Conservation (phyloP, 2,797 vertebrate genomes). For the Jordanella pulchra region DNA sequence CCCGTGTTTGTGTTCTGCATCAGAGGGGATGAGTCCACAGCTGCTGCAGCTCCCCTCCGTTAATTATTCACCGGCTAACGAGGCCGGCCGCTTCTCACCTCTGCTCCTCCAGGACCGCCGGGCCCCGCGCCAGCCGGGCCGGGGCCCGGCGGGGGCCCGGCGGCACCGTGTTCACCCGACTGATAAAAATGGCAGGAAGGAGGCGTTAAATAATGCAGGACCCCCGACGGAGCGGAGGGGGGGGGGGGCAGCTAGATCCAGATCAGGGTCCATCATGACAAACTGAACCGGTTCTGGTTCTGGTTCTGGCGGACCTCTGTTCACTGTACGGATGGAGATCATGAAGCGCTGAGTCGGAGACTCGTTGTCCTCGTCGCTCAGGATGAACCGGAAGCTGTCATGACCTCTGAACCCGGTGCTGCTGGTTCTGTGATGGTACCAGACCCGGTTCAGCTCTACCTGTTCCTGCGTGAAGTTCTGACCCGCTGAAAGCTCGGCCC, state of each 20-base stretch:
- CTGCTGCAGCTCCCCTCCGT: conserved; percentile 62
- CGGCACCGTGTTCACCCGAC: conserved; percentile 66
- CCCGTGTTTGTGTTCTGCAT: conserved; percentile 1
- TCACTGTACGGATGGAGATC: conserved; percentile 65
- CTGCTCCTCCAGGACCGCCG: conserved; percentile 66
- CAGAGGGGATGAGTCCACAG: conserved; percentile 53
- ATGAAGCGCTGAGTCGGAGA: conserved; percentile 67
- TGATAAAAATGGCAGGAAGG: conserved; percentile 59
- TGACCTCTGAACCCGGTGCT: conserved; percentile 63
- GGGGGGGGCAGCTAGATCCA: neutral
- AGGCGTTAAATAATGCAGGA: conserved; percentile 72
- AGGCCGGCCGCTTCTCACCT: conserved; percentile 68
- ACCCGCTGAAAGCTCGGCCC: conserved; percentile 64
- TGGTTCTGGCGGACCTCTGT: conserved; percentile 66
- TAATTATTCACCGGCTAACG: conserved; percentile 76
- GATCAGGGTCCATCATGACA: no score
- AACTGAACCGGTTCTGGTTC: conserved; percentile 2
- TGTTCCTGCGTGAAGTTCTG: conserved; percentile 80
- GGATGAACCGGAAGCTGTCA: conserved; percentile 79
- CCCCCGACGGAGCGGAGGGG: neutral
- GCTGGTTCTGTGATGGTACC: conserved; percentile 68
- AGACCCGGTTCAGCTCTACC: conserved; percentile 77
- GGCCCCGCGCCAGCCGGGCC: conserved; percentile 64
- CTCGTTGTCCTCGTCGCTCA: conserved; percentile 73
- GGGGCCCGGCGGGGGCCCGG: conserved; percentile 26